Evolutionary conservation across 2,113 vertebrate species (phyloP).

Genomic region (Callocephalon fimbriatum): DNA sequence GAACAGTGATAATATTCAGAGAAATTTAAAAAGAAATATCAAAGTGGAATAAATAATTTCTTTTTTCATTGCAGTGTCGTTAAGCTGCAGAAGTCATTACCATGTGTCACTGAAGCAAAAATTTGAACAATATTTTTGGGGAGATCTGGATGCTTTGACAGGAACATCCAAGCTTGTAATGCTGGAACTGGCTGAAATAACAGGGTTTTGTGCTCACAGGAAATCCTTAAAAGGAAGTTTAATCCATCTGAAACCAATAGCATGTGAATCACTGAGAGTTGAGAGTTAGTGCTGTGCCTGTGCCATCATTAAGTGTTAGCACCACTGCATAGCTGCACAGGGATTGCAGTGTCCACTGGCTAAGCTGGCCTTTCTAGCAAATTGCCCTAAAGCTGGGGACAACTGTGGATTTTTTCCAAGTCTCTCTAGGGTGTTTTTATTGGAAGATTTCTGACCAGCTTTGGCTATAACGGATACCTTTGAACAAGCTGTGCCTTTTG

Average conservation of each 20-base stretch:
- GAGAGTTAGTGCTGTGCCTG: neutral
- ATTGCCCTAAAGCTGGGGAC: neutral
- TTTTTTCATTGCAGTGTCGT: neutral
- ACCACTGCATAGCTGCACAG: rapidly evolving
- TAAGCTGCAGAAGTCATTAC: neutral
- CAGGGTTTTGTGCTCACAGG: neutral
- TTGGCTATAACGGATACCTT: neutral
- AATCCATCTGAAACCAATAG: neutral
- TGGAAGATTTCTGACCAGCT: neutral
- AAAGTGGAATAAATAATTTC: neutral
- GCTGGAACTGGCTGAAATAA: neutral
- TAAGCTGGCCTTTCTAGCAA: neutral
- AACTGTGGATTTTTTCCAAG: neutral
- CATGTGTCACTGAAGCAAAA: neutral
- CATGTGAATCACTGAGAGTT: neutral
- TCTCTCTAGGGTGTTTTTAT: neutral
- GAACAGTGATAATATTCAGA: neutral
- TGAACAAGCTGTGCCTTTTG: neutral
- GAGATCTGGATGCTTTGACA: neutral
- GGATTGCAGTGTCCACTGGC: neutral
- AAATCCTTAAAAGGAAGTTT: neutral
- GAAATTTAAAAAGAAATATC: neutral
- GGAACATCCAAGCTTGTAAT: neutral
- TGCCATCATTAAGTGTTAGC: neutral
- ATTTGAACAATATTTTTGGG: neutral